Percentiles rank a stretch among this genome's conserved stretches.
Evolutionary conservation across 2,888 invertebrate species (phyloP).

Genomic region (Auanema sp.): DNA sequence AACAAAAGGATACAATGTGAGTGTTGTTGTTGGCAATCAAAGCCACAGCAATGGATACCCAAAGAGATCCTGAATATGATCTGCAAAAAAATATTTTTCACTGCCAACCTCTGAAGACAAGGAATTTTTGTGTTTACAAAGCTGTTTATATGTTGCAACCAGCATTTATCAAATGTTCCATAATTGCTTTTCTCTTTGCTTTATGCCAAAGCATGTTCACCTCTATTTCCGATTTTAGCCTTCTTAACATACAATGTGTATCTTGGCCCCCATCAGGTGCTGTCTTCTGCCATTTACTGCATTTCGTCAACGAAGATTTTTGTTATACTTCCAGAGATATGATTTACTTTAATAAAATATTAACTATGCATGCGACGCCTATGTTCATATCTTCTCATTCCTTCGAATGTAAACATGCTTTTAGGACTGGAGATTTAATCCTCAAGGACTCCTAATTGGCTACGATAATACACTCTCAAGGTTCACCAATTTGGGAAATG

Average conservation of each 20-base stretch:
- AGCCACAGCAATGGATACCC: background rate
- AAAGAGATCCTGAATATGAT: no score
- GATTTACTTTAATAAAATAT: background rate
- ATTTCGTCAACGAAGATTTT: background rate
- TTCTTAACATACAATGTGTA: background rate
- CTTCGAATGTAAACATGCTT: slow-evolving; percentile 1
- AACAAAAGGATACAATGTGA: slow-evolving; percentile 38
- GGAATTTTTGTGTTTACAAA: no score
- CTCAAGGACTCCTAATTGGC: slow-evolving; percentile 41
- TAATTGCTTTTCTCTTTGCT: no score
- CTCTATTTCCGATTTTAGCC: slow-evolving; percentile 3
- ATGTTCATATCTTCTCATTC: background rate
- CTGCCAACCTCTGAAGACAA: no score
- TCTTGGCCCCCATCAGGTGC: no score
- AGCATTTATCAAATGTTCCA: no score
- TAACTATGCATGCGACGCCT: background rate
- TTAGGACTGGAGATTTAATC: slow-evolving; percentile 40
- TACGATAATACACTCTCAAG: slow-evolving; percentile 46
- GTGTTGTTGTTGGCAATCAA: slow-evolving; percentile 20
- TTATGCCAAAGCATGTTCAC: background rate
- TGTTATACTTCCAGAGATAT: background rate
- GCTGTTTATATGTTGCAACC: no score
- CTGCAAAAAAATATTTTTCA: no score
- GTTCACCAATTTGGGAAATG: slow-evolving; percentile 6
- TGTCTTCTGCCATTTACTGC: background rate